phyloP scores from a whole-genome alignment of 2,888 invertebrate genomes.

The Acanthosepion pharaonis region DNA sequence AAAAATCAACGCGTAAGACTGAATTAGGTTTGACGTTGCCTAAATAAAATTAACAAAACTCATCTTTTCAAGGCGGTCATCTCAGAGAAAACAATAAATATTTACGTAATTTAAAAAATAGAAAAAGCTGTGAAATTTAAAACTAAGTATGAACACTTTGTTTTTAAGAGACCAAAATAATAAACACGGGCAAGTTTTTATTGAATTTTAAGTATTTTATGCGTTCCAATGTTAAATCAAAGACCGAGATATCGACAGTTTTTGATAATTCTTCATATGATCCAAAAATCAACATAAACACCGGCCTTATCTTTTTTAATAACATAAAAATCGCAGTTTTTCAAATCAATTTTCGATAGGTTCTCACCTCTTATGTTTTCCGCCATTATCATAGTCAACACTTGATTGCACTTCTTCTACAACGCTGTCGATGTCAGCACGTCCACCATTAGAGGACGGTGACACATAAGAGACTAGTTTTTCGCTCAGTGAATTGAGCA shows the following conservation, averaged over 20 bases:
- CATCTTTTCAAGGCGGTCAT: no score
- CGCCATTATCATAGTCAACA: background rate
- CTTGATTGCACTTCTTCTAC: background rate
- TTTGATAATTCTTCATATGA: background rate
- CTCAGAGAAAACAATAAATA: no score
- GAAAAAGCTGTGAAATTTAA: no score
- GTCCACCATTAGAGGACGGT: constrained; percentile 18
- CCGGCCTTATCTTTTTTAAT: background rate
- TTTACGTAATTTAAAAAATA: no score
- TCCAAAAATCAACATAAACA: background rate
- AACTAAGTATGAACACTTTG: no score
- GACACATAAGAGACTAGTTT: background rate
- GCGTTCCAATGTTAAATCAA: background rate
- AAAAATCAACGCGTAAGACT: no score
- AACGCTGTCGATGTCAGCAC: background rate
- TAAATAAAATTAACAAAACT: no score
- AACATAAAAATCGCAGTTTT: background rate
- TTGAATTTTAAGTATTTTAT: background rate
- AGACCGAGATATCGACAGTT: background rate
- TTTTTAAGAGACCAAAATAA: no score
- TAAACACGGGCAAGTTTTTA: background rate
- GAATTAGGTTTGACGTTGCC: no score
- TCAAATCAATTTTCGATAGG: background rate
- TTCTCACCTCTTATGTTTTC: background rate
- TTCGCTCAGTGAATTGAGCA: constrained; percentile 23